Conservation (phyloP, 2,797 vertebrate species). For the Morelia viridis region DNA sequence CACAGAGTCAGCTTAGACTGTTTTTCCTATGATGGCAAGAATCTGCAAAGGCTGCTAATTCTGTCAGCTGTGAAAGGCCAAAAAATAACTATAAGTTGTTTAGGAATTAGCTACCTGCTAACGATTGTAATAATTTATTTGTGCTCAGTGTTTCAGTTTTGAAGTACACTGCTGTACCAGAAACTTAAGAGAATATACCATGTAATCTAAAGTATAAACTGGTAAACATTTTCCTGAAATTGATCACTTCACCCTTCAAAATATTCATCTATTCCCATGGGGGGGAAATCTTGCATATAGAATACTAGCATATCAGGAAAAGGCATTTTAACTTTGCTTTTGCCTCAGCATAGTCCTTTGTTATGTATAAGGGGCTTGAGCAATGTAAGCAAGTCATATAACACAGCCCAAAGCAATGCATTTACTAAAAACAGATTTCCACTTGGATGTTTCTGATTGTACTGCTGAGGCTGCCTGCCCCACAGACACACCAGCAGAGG, state of each 20-base stretch:
- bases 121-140: too few species aligned
- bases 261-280: background rate
- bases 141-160: slow-evolving; percentile 38
- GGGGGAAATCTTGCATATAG: background rate
- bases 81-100: background rate
- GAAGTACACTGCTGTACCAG: slow-evolving; percentile 11
- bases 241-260: background rate
- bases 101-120: background rate
- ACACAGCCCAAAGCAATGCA: background rate
- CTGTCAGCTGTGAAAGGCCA: background rate
- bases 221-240: background rate
- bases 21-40: background rate
- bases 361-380: background rate
- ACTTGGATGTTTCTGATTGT: background rate
- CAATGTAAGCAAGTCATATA: background rate
- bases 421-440: background rate
- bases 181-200: background rate
- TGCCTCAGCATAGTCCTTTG: background rate
- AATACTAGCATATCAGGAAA: background rate
- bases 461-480: background rate
- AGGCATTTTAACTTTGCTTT: background rate
- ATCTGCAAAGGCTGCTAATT: background rate
- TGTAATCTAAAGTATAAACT: background rate
- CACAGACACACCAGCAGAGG: background rate
- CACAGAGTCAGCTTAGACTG: background rate